Conservation (phyloP, 2,113 vertebrate species). For the Gavialis gangeticus region DNA sequence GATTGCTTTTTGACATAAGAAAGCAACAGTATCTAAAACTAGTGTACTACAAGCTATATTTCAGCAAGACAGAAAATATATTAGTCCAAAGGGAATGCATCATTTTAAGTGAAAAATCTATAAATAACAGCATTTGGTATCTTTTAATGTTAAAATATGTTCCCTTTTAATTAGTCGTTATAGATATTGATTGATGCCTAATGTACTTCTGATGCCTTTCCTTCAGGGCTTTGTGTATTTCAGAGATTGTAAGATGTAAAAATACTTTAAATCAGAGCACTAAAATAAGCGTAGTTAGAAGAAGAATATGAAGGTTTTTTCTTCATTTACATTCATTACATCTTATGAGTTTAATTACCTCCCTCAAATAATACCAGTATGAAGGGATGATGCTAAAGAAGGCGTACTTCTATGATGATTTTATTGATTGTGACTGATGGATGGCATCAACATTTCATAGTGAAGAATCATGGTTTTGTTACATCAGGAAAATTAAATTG, state of each 20-base stretch:
- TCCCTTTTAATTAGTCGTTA: conserved; percentile 78
- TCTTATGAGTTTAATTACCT: conserved; percentile 89
- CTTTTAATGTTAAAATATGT: conserved; percentile 74
- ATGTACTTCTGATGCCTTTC: conserved; percentile 69
- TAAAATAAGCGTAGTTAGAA: conserved; percentile 83
- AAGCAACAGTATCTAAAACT: conserved; percentile 15
- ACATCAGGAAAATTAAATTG: conserved; percentile 93
- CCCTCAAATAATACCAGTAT: conserved; percentile 82
- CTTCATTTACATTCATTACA: conserved; percentile 88
- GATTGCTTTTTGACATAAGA: not conserved
- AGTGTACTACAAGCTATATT: not conserved
- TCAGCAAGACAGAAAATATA: conserved; percentile 41
- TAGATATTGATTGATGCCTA: conserved; percentile 72
- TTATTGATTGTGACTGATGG: conserved; percentile 91
- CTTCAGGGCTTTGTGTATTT: conserved; percentile 72
- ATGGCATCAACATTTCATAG: conserved; percentile 90
- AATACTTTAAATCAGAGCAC: conserved; percentile 81
- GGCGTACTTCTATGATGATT: conserved; percentile 83
- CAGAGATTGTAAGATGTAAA: conserved; percentile 74
- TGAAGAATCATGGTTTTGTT: conserved; percentile 92
- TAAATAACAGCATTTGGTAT: conserved; percentile 68
- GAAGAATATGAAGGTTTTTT: conserved; percentile 79
- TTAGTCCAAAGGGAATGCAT: conserved; percentile 55
- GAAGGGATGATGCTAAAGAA: conserved; percentile 79
- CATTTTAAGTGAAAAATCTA: conserved; percentile 67